Evolutionary conservation across 2,888 invertebrate genomes (phyloP).

Genomic region (Chydorus sphaericus): DNA sequence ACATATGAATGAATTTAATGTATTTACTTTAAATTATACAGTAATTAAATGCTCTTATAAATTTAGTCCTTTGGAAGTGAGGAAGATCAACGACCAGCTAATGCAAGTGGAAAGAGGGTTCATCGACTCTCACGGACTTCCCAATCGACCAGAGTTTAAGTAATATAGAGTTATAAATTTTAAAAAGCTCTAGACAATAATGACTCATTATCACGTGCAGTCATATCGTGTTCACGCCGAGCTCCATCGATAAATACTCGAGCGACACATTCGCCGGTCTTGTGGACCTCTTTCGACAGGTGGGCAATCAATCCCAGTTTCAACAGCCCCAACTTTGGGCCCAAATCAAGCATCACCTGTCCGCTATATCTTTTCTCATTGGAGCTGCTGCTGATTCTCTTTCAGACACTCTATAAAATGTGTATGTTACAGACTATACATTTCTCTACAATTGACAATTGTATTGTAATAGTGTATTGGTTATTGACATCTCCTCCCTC

Average conservation of each 20-base stretch:
- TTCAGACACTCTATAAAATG: not conserved
- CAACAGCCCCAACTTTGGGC: constrained; percentile 5
- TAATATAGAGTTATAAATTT: not conserved
- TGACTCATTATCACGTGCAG: constrained; percentile 16
- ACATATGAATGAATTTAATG: not conserved
- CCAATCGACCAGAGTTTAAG: constrained; percentile 18
- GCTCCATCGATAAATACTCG: constrained; percentile 19
- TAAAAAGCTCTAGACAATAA: not conserved
- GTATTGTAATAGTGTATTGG: too few relatives aligned
- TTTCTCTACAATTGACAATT: too few relatives aligned
- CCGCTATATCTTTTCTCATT: constrained; percentile 9
- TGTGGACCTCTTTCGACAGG: constrained; percentile 17
- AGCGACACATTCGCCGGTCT: constrained; percentile 21
- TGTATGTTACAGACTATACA: too few relatives aligned
- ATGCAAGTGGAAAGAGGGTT: constrained; percentile 30
- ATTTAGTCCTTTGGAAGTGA: constrained; percentile 21
- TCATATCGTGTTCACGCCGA: constrained; percentile 21
- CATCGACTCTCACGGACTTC: constrained; percentile 29
- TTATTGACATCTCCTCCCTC: too few relatives aligned
- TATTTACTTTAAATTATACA: too few relatives aligned
- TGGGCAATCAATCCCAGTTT: not conserved
- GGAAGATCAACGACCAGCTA: constrained; percentile 26
- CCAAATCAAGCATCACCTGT: constrained; percentile 12
- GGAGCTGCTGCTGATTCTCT: constrained; percentile 8
- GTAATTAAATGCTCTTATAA: not conserved